Conservation (phyloP, 2,888 invertebrate genomes). For the Apeira syringaria region DNA sequence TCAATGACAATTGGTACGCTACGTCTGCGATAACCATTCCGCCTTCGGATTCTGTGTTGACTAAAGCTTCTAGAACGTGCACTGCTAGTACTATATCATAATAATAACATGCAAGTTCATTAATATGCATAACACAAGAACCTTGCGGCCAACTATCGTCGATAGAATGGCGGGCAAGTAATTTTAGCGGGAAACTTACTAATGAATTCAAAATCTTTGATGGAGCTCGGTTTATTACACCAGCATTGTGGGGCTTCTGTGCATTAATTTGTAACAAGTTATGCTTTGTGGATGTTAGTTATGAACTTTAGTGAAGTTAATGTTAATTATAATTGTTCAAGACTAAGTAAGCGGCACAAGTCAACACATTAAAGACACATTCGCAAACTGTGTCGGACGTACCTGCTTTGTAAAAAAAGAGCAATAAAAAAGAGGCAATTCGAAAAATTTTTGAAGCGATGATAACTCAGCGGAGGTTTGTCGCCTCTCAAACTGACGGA, state of each 20-base stretch:
- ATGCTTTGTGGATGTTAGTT: conserved; percentile 22
- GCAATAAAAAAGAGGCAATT: no score
- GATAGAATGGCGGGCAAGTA: conserved; percentile 48
- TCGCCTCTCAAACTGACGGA: no score
- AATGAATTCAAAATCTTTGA: conserved; percentile 73
- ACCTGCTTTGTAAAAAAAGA: conserved; percentile 1
- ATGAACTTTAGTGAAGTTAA: conserved; percentile 11
- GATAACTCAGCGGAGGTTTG: no score
- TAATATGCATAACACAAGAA: conserved; percentile 74
- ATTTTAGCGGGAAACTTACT: conserved; percentile 67
- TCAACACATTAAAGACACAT: no score
- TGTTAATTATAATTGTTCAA: conserved; percentile 4
- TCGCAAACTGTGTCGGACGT: background rate
- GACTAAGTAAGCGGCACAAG: no score
- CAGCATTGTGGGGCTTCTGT: conserved; percentile 41
- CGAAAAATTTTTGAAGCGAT: no score
- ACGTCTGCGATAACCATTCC: no score
- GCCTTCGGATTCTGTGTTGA: conserved; percentile 2
- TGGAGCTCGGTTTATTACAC: conserved; percentile 59
- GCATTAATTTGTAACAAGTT: conserved; percentile 44
- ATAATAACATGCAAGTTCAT: conserved; percentile 64
- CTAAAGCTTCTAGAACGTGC: conserved; percentile 22
- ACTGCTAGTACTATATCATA: conserved; percentile 43
- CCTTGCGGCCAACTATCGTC: conserved; percentile 61
- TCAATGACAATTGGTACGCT: no score